Evolutionary conservation across 2,113 vertebrate genomes (phyloP), one percentile per base, ranked within the genome.

Genomic region (Prunella fulvescens): DNA sequence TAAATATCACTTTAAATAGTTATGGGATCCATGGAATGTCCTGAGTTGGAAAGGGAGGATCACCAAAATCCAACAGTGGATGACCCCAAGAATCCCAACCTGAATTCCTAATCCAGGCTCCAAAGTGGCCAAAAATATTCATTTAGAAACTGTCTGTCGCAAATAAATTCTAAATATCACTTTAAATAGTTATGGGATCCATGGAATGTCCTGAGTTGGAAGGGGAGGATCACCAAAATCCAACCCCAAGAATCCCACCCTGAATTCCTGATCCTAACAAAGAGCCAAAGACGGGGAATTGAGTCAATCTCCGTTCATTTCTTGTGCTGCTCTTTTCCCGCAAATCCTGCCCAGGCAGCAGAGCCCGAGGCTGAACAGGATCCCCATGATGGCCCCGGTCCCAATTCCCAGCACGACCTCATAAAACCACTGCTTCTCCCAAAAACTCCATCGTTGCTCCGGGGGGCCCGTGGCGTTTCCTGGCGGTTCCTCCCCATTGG

Each of bases 381-480:
- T 1, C 0, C 92, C 93, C 11, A 10, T 16, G 1, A 54, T 2
- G 19, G 80, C 67, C 0, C 97, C 97, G 2, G 72, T 50, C 6
- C 74, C 76, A 6, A 91, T 4, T 3, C 96, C 98, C 35, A 96
- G 2, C 33, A 79, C 26, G 17, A 54, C 31, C 2, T 93, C 81
- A 0, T 23, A 3, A 0, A 69, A 15, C n/a, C 64, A 61, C 31
- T 15, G 90, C 72, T 48, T 35, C 61, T 45, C 78, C 94, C 74
- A 79, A 1, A 15, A 12, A 0, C 6, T 0, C 54, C 17, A 0
- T 18, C 1, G 3, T 11, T 0, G 13, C 19, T 12, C 39, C 23
- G 0, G 2, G 9, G 24, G 1, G 7, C 79, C 45, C 9, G 1
- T 83, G 33, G 6, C 2, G 9, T 95, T 97, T 2, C 44, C 71